Evolutionary conservation across 2,888 invertebrate species (phyloP), one percentile per base, ranked within the genome.

Genomic region (Drosophila stalkeri): DNA sequence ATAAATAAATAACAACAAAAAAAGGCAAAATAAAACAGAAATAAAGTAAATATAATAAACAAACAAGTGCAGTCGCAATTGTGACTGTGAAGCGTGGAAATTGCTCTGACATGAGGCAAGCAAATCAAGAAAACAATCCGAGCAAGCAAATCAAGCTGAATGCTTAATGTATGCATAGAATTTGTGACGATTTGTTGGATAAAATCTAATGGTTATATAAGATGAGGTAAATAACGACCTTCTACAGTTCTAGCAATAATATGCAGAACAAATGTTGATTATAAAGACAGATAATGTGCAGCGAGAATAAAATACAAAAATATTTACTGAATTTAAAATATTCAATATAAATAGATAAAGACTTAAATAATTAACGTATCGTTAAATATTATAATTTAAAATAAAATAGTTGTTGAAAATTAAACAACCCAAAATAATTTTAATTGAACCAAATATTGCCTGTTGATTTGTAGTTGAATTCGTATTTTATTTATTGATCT

Each of bases 71-170:
- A 67, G 31, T 43, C 51, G 80, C 62, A 65, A 63, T 75, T 77
- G 80, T 54, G 69, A 44, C 55, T 44, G 59, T 75, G 59, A 44
- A 75, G 76, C 80, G 71, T 80, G 63, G 77, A 78, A 78, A 77
- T 78, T 63, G 64, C 52, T 64, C 47, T 49, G 55, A 66, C 80
- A 61, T 77, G 49, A n/a, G 31, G 63, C 60, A 80, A 62, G 61
- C 70, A 52, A 67, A 49, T 67, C 37, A n/a, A 52, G 12, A 75
- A 56, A 71, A 35, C 37, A 23, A 20, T 16, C 14, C 18, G 41
- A 54, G 54, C 51, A 27, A 8, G 3, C 41, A 41, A 60, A 55
- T 46, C 27, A 18, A 55, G 9, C 31, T 23, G 31, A 61, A 31
- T 16, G 33, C n/a, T 20, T 11, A 8, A 37, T 23, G 31, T 55